Evolutionary conservation across 2,113 vertebrate species (phyloP), one percentile per base, ranked within the genome.

Genomic region (Amia ocellicauda): DNA sequence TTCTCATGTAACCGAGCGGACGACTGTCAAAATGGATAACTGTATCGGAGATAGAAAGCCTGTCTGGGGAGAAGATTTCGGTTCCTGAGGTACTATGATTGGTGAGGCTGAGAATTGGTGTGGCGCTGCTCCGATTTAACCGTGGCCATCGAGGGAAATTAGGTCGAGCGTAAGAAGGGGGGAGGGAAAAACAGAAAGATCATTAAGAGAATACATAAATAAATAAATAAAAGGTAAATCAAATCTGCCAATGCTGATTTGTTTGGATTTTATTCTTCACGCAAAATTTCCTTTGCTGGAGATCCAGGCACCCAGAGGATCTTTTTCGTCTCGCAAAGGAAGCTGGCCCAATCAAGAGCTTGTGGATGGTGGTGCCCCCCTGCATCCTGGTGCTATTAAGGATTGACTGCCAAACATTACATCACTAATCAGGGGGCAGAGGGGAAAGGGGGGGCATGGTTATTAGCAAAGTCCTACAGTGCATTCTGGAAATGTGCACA

Each of bases 1-100:
- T 70, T 60, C 40, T 22, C 54, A 40, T 70, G 65, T 65, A 65
- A 68, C 62, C 27, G 47, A 62, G 72, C 43, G 61, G 57, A 58
- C 52, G 58, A 60, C 22, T 65, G 72, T 70, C 72, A 70, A 49
- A 64, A 71, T 27, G 61, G 59, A 69, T 64, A 69, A 74, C 41
- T 51, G 51, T 19, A n/a, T 22, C 13, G 41, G 42, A 58, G 64
- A 54, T 40, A 20, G 61, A 64, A 49, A 42, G 58, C 49, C 43
- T 29, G 59, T 57, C 57, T 57, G 20, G 7, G 22, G 58, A 13
- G 43, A 45, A 24, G 41, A 23, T 60, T 56, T 60, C 62, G 40
- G 17, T 60, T 65, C 60, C 40, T 14, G 11, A 24, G 9, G 19
- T 60, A 66, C 40, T 47, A 50, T 47, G 54, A 50, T 43, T 29